Evolutionary conservation across 2,888 invertebrate genomes (phyloP).

Genomic region (Epistrophe grossulariae): DNA sequence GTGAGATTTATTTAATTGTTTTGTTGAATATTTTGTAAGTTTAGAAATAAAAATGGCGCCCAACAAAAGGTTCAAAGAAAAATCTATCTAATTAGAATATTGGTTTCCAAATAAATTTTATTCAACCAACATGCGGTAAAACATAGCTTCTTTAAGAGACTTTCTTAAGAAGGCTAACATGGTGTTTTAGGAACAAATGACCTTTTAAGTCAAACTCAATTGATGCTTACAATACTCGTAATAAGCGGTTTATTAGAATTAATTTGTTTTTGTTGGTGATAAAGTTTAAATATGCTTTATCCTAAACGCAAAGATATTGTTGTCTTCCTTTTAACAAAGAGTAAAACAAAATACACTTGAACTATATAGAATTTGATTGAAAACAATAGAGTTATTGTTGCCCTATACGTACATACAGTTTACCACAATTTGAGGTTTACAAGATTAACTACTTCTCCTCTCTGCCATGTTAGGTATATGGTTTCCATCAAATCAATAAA

Average conservation of each 20-base stretch:
- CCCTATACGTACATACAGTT: no score
- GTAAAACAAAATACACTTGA: background rate
- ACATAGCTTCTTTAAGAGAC: no score
- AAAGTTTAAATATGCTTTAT: no score
- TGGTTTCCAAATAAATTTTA: background rate
- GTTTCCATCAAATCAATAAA: constrained; percentile 9
- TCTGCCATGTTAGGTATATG: background rate
- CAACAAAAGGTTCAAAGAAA: background rate
- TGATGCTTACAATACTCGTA: background rate
- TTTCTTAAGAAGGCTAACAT: background rate
- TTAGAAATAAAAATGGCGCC: background rate
- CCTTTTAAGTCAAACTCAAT: background rate
- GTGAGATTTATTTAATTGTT: no score
- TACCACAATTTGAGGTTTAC: background rate
- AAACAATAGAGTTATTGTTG: background rate
- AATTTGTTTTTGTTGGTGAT: no score
- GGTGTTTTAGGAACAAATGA: background rate
- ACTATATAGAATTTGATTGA: background rate
- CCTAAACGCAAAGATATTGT: background rate
- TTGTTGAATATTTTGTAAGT: no score
- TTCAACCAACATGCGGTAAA: no score
- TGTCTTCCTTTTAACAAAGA: background rate
- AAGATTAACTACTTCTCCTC: background rate
- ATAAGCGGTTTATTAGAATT: background rate
- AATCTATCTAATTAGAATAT: background rate